Base-by-base conservation (phyloP, 2,888 invertebrate genomes). In the Polylopha cassiicola region DNA sequence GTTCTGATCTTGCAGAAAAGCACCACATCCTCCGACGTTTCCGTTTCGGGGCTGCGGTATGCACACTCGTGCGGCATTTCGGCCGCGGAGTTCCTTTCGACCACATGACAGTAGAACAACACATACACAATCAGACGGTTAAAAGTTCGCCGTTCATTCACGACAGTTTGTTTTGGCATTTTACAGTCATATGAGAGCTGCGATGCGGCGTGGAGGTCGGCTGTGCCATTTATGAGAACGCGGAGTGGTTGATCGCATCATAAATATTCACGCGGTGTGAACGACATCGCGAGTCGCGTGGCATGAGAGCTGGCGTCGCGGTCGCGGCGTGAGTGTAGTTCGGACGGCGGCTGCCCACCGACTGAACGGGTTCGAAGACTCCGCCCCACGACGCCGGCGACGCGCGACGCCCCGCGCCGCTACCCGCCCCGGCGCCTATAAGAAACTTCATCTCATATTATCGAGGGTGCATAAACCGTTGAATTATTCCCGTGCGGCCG, bases 1-100 rank as follows among this genome's bases (percentile, higher is more conserved):
- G 91, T 92, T 63, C 91, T 86, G 53, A 92, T 87, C 67, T 89
- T 89, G 77, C 93, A 92, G 61, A 89, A 88, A 44, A 91, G 81
- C 52, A 89, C 87, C 48, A 81, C 80, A 61, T 77, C 80, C 54
- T 86, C 87, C 68, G 85, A 78, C 68, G 88, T 80, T 60, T 87
- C 86, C 73, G 73, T 80, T 55, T 79, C 86, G 65, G 87, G 77
- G 75, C 87, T 87, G 64, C 88, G 87, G 88, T 91, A 92, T 61
- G 90, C 89, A 80, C 92, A 92, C 62, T 91, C 91, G 70, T 87
- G 88, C 55, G 91, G 91, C 78, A 74, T 80, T 65, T 84, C 84
- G 52, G 74, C 77, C 73, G 81, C 77, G 52, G 54, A 60, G 62
- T 60, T 67, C 63, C 62, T 70, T 53, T 77, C 73, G 61, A 74